Evolutionary conservation across 2,797 vertebrate genomes (phyloP), one percentile per base, ranked within the genome.

Genomic region (Schizopygopsis malacanthus): DNA sequence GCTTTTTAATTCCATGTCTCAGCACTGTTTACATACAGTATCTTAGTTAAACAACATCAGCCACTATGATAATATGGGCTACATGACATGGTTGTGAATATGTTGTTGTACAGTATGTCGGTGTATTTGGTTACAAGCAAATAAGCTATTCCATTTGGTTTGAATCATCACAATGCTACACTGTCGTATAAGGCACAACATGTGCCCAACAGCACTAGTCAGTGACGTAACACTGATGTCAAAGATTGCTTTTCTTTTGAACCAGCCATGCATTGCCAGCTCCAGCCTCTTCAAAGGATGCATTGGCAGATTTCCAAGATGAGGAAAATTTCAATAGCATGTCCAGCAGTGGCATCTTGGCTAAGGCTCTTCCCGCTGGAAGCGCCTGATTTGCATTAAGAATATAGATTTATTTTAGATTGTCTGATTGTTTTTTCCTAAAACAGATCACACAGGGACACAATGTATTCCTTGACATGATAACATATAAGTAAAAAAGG

Each of bases 1-100:
- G 73, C 76, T 28, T 65, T 77, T 71, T 83, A 89, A 87, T 87
- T 87, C 56, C 81, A 76, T 65, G 69, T 88, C 67, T 63, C 61
- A 81, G 43, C 81, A 69, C 52, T 88, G 89, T 45, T 88, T 69
- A 88, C 80, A 79, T 83, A 41, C 39, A 70, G 47, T 77, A 63
- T 67, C 71, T 69, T 73, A 82, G 47, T 82, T 67, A 81, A 63
- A 87, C 84, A 87, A 28, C 76, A 72, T 70, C 47, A 85, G 33
- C 10, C 83, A 70, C 65, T 63, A 20, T 79, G 67, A 79, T 76
- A 45, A 69, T 25, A 82, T n/a, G 8, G 56, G 13, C 22, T 76
- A 85, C 45, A 75, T 73, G 83, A 61, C 80, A 69, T 28, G 37
- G 47, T 81, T 54, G 63, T 85, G 33, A 79, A 85, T 67, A 72